Evolutionary conservation across 1,140 invertebrate genomes (phyloP).

Genomic region (Drosophila punjabiensis): DNA sequence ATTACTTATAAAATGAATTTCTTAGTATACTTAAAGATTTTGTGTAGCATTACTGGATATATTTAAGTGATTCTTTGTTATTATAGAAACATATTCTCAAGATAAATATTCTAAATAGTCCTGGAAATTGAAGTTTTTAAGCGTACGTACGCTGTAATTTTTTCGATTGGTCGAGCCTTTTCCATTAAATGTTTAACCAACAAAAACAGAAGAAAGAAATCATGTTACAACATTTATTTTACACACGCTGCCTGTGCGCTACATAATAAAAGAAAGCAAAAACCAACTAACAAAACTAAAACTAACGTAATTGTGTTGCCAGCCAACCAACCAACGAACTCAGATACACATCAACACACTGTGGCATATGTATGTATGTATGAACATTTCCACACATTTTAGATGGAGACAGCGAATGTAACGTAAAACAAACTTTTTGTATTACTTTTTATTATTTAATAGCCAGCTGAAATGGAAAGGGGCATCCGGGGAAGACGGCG

Average conservation of each 20-base stretch:
- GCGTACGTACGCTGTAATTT: too few species aligned
- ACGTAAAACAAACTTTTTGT: constrained; percentile 59
- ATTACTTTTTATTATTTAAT: constrained; percentile 64
- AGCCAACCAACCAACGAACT: constrained; percentile 47
- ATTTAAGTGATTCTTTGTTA: too few species aligned
- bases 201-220: constrained; percentile 17
- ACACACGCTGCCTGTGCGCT: constrained; percentile 10
- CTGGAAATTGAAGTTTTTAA: background rate
- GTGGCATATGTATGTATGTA: background rate
- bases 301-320: constrained; percentile 58
- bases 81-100: too few species aligned
- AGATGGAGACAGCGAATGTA: constrained; percentile 33
- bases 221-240: constrained; percentile 43
- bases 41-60: too few species aligned
- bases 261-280: constrained; percentile 37
- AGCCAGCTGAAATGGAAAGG: constrained; percentile 19
- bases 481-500: background rate
- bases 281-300: constrained; percentile 17
- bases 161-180: background rate
- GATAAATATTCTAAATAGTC: too few species aligned
- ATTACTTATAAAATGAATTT: background rate
- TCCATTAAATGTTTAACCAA: constrained; percentile 10
- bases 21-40: too few species aligned
- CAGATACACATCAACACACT: constrained; percentile 5
- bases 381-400: constrained; percentile 33